Conservation (phyloP, 35 echinoderm and acorn worm species). For the Eucidaris tribuloides region DNA sequence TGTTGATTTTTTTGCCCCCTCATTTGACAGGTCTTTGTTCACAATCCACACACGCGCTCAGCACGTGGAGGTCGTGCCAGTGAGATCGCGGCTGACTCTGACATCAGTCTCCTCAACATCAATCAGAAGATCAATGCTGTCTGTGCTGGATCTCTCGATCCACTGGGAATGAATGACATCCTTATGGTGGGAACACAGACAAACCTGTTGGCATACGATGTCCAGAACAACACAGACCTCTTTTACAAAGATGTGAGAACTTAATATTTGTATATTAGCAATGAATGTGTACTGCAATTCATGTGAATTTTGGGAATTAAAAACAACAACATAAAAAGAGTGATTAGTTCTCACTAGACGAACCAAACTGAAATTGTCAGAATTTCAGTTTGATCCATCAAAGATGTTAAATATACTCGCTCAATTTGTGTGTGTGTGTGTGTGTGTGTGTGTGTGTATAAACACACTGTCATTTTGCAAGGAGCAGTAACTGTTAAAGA, state of each 20-base stretch:
- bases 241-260: constrained; percentile 96
- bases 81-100: constrained; percentile 76
- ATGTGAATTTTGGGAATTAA: too few species aligned
- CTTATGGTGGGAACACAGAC: constrained; percentile 97
- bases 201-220: constrained; percentile 95
- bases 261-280: not conserved
- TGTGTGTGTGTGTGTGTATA: too few species aligned
- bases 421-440: too few species aligned
- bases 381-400: too few species aligned
- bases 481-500: too few species aligned
- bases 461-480: too few species aligned
- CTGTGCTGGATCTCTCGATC: constrained; percentile 71
- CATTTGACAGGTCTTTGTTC: constrained; percentile 79
- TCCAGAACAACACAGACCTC: constrained; percentile 97
- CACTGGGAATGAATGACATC: constrained; percentile 70
- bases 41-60: constrained; percentile 86
- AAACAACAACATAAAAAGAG: too few species aligned
- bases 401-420: too few species aligned
- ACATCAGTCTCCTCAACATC: constrained; percentile 91
- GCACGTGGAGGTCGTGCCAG: constrained; percentile 61
- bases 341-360: too few species aligned
- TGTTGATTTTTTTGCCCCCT: not conserved
- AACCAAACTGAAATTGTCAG: too few species aligned
- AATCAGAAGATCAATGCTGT: constrained; percentile 87
- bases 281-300: too few species aligned